Percentiles rank a stretch among this genome's conserved stretches.
Conservation (phyloP, 2,888 invertebrate genomes). For the Pollenia amentaria region DNA sequence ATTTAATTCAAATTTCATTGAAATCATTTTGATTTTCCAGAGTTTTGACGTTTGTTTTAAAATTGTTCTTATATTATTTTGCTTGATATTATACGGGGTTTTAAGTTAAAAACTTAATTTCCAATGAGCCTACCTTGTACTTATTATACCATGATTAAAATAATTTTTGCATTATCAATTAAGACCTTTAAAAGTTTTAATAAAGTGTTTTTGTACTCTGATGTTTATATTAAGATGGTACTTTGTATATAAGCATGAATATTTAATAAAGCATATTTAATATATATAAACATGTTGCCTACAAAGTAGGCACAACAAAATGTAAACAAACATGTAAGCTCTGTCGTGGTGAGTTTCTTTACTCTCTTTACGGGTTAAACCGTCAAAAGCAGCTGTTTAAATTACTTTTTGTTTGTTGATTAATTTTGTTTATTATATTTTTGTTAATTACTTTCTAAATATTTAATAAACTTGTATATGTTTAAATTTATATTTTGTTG, state of each 20-base stretch:
- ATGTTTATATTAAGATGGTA: too few relatives aligned
- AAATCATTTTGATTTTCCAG: too few relatives aligned
- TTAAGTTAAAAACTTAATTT: too few relatives aligned
- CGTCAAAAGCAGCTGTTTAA: conserved; percentile 68
- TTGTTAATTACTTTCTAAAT: conserved; percentile 42
- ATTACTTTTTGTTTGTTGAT: conserved; percentile 2
- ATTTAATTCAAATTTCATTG: too few relatives aligned
- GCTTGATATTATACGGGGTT: too few relatives aligned
- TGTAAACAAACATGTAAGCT: neutral
- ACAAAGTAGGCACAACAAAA: neutral
- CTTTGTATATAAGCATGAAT: conserved; percentile 2
- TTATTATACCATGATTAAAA: too few relatives aligned
- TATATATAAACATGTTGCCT: neutral
- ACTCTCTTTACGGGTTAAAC: neutral
- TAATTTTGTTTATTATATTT: conserved; percentile 22
- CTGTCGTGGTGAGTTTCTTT: conserved; percentile 21
- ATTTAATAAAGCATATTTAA: neutral
- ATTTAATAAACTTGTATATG: conserved; percentile 49
- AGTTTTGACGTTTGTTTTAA: too few relatives aligned
- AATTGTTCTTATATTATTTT: too few relatives aligned
- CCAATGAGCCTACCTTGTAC: too few relatives aligned
- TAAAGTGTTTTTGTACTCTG: too few relatives aligned
- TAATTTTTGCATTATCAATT: too few relatives aligned
- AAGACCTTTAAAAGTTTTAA: too few relatives aligned
- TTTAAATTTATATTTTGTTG: conserved; percentile 37